phyloP scores from a whole-genome alignment of 64 coral and sea anemone genomes.

The Hydrozoanthus tunicans region DNA sequence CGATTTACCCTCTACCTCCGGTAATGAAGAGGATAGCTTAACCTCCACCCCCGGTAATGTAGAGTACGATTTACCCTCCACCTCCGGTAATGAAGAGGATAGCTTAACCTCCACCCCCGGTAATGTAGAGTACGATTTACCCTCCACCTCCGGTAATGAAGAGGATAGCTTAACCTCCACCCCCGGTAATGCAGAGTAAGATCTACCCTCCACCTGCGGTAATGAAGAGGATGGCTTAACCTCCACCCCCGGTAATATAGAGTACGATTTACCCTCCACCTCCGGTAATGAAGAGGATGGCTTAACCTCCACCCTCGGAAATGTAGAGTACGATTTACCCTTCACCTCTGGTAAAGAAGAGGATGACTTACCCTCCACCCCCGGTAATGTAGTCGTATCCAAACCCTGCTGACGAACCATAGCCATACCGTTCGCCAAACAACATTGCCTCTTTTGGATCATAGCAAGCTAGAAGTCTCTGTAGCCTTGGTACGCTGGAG shows the following conservation, averaged over 20 bases:
- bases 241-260: no score
- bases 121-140: neutral
- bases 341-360: neutral
- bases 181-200: conserved; percentile 72
- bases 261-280: no score
- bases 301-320: no score
- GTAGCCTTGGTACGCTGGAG: conserved; percentile 77
- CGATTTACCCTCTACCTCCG: neutral
- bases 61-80: neutral
- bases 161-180: conserved; percentile 73
- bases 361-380: conserved; percentile 86
- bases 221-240: neutral
- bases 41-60: conserved; percentile 96
- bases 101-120: no score
- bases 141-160: neutral
- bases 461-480: conserved; percentile 86
- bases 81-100: no score
- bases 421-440: conserved; percentile 93
- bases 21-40: conserved; percentile 15
- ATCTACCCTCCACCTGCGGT: neutral
- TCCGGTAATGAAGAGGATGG: no score
- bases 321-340: neutral
- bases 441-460: conserved; percentile 80
- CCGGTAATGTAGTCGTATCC: conserved; percentile 98
- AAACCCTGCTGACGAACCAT: conserved; percentile 67